Conservation (phyloP, 2,888 invertebrate genomes). For the Philhelius pedissequus region DNA sequence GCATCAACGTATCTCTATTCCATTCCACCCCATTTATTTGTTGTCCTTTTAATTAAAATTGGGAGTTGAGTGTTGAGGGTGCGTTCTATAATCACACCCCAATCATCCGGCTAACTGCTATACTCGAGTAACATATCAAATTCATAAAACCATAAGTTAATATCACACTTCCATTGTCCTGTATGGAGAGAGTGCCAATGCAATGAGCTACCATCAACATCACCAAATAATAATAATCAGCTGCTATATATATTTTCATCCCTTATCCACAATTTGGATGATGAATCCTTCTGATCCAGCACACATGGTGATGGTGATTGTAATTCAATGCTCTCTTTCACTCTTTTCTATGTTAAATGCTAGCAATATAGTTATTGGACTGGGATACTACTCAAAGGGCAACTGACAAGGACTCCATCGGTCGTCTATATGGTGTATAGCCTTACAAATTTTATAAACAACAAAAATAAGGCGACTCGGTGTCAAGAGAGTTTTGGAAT, state of each 20-base stretch:
- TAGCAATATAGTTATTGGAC: neutral
- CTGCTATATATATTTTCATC: constrained; percentile 60
- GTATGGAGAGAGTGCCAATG: constrained; percentile 21
- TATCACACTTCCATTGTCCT: constrained; percentile 61
- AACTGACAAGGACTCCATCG: constrained; percentile 12
- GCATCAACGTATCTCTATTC: constrained; percentile 40
- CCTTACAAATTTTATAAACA: constrained; percentile 16
- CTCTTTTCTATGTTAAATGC: constrained; percentile 7
- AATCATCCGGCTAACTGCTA: constrained; percentile 37
- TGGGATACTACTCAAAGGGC: constrained; percentile 5
- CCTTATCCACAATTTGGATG: constrained; percentile 39
- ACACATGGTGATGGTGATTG: constrained; percentile 27
- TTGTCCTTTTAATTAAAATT: constrained; percentile 59
- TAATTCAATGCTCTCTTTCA: constrained; percentile 61
- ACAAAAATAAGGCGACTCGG: constrained; percentile 49
- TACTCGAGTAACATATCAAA: constrained; percentile 61
- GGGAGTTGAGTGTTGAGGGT: neutral
- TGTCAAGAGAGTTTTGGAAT: constrained; percentile 33
- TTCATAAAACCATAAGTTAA: constrained; percentile 68
- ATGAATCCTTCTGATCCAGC: constrained; percentile 39
- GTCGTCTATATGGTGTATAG: neutral
- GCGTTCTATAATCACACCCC: constrained; percentile 44
- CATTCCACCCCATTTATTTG: constrained; percentile 54
- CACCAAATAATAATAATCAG: constrained; percentile 56
- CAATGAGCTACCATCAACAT: constrained; percentile 27